Base-by-base conservation (phyloP, 1,140 invertebrate genomes). In the Bombyx mandarina region DNA sequence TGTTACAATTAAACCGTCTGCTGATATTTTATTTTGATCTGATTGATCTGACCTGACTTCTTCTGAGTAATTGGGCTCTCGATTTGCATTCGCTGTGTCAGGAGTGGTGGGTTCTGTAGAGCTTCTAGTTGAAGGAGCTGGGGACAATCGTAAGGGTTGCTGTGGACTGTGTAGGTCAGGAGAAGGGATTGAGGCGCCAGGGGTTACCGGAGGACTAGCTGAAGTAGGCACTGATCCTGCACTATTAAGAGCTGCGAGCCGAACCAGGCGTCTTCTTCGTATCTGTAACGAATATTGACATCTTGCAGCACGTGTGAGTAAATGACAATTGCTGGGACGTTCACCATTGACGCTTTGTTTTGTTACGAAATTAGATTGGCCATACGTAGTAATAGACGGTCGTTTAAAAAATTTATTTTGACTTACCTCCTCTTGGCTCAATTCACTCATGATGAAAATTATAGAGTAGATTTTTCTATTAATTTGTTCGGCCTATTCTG, bases 381-480 rank as follows among this genome's bases (percentile, higher is more conserved):
- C 77, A 82, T 80, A 84, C 79, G 80, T 78, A 78, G 69, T 76
- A 84, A 71, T 66, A 75, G 73, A 80, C 75, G 75, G 73, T 67
- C 76, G 71, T 77, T 72, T 72, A 77, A 70, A 82, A 81, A 81
- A 79, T 73, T 82, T 65, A 69, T 66, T 62, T 71, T 57, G 56
- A 77, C 77, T 90, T 81, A 94, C 93, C 90, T 94, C 93, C 83
- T 94, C 93, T 79, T 93, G 93, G 77, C 91, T 93, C 62, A 93
- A 85, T 89, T 93, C 93, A 88, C 92, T 94, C 92, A 94, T 93
- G 61, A 78, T 61, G 61, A 69, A 52, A 55, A 64, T 35, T 35
- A 35, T 35, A 35, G 4, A 35, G 56, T 59, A 53, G 66, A 69
- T 61, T 60, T 69, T 43, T 65, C 58, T 65, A 57, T 66, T 69